Percentiles rank a stretch among this genome's conserved stretches.
These are phyloP conservation scores for Drosophila busckii DNA, from an alignment of 1,140 invertebrate genomes.

Conservation along the genomic window DNA sequence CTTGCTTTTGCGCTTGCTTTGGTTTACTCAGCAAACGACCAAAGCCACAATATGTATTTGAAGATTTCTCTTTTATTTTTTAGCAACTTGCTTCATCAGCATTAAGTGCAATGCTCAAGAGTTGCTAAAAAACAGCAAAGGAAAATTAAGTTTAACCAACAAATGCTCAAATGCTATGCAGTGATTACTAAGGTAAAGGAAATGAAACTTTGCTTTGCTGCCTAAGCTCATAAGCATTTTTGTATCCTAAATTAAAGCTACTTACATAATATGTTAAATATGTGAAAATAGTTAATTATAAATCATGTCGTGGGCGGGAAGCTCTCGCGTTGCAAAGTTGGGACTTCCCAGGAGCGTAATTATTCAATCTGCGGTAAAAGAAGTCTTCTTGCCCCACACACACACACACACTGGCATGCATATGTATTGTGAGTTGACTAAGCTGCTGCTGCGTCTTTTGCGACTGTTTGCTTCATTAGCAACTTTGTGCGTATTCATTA, in stretches of 20 bases:
- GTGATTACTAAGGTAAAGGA: no score
- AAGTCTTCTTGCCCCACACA: constrained; percentile 6
- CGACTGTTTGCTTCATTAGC: constrained; percentile 62
- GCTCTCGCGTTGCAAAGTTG: no score
- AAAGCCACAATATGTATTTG: constrained; percentile 53
- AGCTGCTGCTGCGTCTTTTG: constrained; percentile 11
- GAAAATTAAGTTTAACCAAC: no score
- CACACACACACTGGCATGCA: constrained; percentile 1
- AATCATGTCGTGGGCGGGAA: no score
- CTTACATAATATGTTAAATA: no score
- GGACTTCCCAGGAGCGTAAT: constrained; percentile 45
- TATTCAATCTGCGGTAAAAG: constrained; percentile 70
- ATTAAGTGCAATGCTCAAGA: constrained; percentile 46
- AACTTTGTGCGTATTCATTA: constrained; percentile 75
- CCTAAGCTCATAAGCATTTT: no score
- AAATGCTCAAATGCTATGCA: no score
- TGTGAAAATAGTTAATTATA: no score
- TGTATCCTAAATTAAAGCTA: no score
- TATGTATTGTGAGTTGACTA: constrained; percentile 9
- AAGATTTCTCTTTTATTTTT: constrained; percentile 23
- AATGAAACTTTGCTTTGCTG: no score
- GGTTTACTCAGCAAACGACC: constrained; percentile 20
- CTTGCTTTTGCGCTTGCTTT: neutral
- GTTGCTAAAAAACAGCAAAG: constrained; percentile 7
- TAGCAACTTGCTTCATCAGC: constrained; percentile 23